These are phyloP conservation scores for Drosophila quadrilineata DNA, from an alignment of 1,140 invertebrate species.

Conservation along the genomic window DNA sequence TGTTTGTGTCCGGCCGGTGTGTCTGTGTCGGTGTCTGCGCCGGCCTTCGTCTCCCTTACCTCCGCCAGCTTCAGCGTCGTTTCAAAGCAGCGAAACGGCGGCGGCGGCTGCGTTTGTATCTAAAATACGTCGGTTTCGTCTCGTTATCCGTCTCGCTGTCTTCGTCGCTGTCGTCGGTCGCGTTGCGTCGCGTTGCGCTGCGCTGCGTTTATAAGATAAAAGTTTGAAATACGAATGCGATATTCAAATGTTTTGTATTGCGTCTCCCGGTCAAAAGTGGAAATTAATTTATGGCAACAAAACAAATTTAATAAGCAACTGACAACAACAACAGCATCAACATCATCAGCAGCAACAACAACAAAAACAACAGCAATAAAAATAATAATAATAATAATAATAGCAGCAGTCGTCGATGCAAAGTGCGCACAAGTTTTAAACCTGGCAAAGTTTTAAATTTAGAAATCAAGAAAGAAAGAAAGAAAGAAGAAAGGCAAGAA, in stretches of 20 bases:
- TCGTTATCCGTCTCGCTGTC: slow-evolving; percentile 6
- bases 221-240: slow-evolving; percentile 23
- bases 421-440: slow-evolving; percentile 24
- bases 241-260: slow-evolving; percentile 57
- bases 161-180: slow-evolving; percentile 21
- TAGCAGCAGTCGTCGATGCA: slow-evolving; percentile 4
- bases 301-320: slow-evolving; percentile 60
- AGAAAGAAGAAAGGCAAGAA: too few relatives aligned
- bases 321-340: slow-evolving; percentile 41
- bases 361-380: slow-evolving; percentile 22
- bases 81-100: neutral
- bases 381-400: neutral
- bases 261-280: slow-evolving; percentile 30
- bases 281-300: slow-evolving; percentile 67
- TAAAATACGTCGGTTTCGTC: slow-evolving; percentile 21
- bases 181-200: slow-evolving; percentile 8
- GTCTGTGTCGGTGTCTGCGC: slow-evolving; percentile 33
- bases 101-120: neutral
- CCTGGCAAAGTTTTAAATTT: slow-evolving; percentile 31
- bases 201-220: slow-evolving; percentile 37
- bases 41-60: slow-evolving; percentile 39
- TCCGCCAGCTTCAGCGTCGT: slow-evolving; percentile 5
- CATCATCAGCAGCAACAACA: slow-evolving; percentile 17
- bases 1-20: slow-evolving; percentile 13
- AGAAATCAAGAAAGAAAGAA: slow-evolving; percentile 22